Base-by-base conservation (phyloP, 1,140 invertebrate genomes). In the Meloidogyne hapla region DNA sequence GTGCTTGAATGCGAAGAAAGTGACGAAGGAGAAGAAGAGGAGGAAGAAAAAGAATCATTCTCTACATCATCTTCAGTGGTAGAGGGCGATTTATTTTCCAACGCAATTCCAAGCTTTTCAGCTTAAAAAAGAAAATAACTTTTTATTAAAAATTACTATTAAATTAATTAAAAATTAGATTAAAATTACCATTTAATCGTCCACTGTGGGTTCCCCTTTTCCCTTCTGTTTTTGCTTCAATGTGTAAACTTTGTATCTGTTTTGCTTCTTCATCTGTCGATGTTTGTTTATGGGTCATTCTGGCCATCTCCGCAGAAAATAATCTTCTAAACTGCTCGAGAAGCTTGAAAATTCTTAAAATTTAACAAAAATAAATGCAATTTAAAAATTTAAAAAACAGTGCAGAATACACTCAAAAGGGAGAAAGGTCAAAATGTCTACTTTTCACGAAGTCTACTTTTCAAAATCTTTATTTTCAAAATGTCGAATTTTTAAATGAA, bases 231-330 rank as follows among this genome's bases (percentile, higher is more conserved):
- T 56, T 56, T 18, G 40, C 8, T 70, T 70, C 69, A 61, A 2
- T 48, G 38, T n/a, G 69, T n/a, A 45, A n/a, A 26, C 18, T 70
- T 70, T 70, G 69, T 26, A 70, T 70, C 45, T 70, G 48, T 56
- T 56, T 21, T 56, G 4, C 18, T 56, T 18, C n/a, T 56, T 56
- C 48, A n/a, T 56, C 48, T n/a, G 48, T 13, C n/a, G 48, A n/a
- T n/a, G 48, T 56, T 56, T 56, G 45, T 61, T 70, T 42, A 2
- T 61, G 69, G 18, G 26, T 70, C 40, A 26, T 70, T 70, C n/a
- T 56, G 8, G 48, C 48, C 48, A 56, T 42, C 40, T 45, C n/a
- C n/a, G 15, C 2, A 23, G 6, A 61, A 26, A 40, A 38, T 42
- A 48, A 25, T 28, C 23, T 69, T 38, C n/a, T n/a, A n/a, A n/a